Evolutionary conservation across 2,888 invertebrate genomes (phyloP).

Genomic region (Netelia virgata): DNA sequence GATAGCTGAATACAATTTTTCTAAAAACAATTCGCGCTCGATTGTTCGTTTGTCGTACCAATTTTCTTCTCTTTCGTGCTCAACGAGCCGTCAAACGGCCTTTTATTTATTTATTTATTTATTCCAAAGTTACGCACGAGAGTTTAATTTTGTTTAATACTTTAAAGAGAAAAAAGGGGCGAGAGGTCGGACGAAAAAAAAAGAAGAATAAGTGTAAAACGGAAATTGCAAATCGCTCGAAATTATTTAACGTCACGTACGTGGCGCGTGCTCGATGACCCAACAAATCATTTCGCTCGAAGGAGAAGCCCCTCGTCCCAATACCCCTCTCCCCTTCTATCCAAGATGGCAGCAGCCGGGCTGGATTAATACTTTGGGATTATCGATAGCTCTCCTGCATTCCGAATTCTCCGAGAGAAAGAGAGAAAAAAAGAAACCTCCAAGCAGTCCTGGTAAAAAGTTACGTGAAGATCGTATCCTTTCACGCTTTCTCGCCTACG

Average conservation of each 20-base stretch:
- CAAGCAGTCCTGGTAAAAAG: conserved; percentile 61
- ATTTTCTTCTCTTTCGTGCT: background rate
- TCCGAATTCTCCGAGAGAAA: conserved; percentile 33
- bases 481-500: conserved; percentile 51
- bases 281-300: conserved; percentile 66
- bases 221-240: conserved; percentile 55
- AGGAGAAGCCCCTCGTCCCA: conserved; percentile 25
- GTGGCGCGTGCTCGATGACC: conserved; percentile 65
- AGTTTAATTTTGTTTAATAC: conserved; percentile 4
- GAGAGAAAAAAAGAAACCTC: conserved; percentile 47
- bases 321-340: background rate
- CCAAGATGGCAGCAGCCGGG: conserved; percentile 46
- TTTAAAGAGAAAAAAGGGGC: conserved; percentile 15
- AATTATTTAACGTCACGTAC: conserved; percentile 69
- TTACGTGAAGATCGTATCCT: conserved; percentile 67
- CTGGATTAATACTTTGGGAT: conserved; percentile 69
- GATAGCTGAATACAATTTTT: too few species aligned
- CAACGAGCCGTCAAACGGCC: conserved; percentile 21
- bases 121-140: conserved; percentile 4
- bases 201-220: conserved; percentile 16
- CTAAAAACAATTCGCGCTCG: too few species aligned
- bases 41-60: conserved; percentile 7
- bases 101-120: conserved; percentile 59
- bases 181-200: conserved; percentile 27
- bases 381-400: conserved; percentile 64